Base-by-base conservation (phyloP, 2,797 vertebrate genomes). In the Sorex maritimensis region DNA sequence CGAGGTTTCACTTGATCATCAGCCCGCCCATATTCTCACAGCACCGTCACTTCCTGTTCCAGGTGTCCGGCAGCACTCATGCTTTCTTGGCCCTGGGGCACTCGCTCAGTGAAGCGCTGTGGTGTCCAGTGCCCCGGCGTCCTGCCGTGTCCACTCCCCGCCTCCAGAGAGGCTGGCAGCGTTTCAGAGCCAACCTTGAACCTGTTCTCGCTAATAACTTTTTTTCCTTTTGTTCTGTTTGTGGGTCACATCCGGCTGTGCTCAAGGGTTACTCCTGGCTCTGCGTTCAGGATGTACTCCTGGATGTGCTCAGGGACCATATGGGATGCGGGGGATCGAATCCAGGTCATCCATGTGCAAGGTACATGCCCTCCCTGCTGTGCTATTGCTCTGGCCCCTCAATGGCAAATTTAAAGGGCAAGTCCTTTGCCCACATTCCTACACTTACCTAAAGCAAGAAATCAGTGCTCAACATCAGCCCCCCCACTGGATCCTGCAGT, bases 41-140 rank as follows among this genome's bases (percentile, higher is more conserved):
- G 4, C 75, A 0, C n/a, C 19, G 10, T 49, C 28, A 2, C 4
- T 3, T 26, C 41, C 68, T 30, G 15, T 41, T 55, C 4, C 24
- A 26, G 44, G 67, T 86, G n/a, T 89, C 75, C n/a, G 52, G n/a
- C 34, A 78, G 26, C 61, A 79, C 38, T 24, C 34, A 68, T 3
- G 24, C 12, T 9, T 75, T 65, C 55, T 55, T 15, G 71, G 69
- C 14, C 0, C 0, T 67, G 78, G 44, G 49, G 61, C 24, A 13
- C 34, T 77, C 72, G 77, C 75, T 84, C 74, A 52, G 1, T 63
- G 82, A 67, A 30, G 1, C 12, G 7, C 21, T 58, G 38, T 71
- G 28, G 0, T 1, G n/a, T 17, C 34, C 9, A 15, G 2, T 0
- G 11, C 15, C 0, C 5, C 2, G 6, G 30, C 0, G 11, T 14